These are phyloP conservation scores for Dunckerocampus dactyliophorus DNA, from an alignment of 2,113 vertebrate genomes.

Conservation along the genomic window DNA sequence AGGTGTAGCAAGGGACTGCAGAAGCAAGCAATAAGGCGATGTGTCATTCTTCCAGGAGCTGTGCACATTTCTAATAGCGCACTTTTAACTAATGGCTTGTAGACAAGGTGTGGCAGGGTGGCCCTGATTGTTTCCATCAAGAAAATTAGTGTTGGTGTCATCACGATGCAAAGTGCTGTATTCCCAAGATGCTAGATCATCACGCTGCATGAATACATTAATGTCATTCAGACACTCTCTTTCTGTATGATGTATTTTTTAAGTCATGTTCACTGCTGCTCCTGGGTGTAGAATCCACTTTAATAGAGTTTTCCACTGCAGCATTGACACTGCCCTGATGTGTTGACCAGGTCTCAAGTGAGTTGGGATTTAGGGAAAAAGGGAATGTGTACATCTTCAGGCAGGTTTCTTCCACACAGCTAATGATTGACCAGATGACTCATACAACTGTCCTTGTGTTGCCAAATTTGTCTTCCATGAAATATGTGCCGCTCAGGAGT, in stretches of 20 bases:
- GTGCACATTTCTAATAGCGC: slow-evolving; percentile 48
- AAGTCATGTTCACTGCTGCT: slow-evolving; percentile 28
- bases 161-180: slow-evolving; percentile 46
- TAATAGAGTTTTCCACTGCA: slow-evolving; percentile 56
- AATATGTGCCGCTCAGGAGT: slow-evolving; percentile 56
- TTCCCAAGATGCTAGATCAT: slow-evolving; percentile 15
- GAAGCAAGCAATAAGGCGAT: slow-evolving; percentile 33
- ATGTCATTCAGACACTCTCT: slow-evolving; percentile 25
- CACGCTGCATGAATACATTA: slow-evolving; percentile 24
- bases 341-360: slow-evolving; percentile 54
- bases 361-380: slow-evolving; percentile 54
- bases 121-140: slow-evolving; percentile 57
- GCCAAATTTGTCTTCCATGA: slow-evolving; percentile 47
- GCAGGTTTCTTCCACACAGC: slow-evolving; percentile 45
- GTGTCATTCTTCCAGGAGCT: slow-evolving; percentile 25
- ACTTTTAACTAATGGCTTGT: slow-evolving; percentile 43
- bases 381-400: slow-evolving; percentile 48
- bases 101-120: slow-evolving; percentile 41
- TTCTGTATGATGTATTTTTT: slow-evolving; percentile 8
- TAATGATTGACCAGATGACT: slow-evolving; percentile 46
- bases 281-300: slow-evolving; percentile 22
- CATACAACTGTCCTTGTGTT: slow-evolving; percentile 44
- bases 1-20: slow-evolving; percentile 23
- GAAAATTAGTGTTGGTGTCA: slow-evolving; percentile 53
- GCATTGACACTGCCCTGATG: slow-evolving; percentile 42